These are phyloP conservation scores for Mylabris sibirica DNA, from an alignment of 2,888 invertebrate genomes.

Conservation along the genomic window DNA sequence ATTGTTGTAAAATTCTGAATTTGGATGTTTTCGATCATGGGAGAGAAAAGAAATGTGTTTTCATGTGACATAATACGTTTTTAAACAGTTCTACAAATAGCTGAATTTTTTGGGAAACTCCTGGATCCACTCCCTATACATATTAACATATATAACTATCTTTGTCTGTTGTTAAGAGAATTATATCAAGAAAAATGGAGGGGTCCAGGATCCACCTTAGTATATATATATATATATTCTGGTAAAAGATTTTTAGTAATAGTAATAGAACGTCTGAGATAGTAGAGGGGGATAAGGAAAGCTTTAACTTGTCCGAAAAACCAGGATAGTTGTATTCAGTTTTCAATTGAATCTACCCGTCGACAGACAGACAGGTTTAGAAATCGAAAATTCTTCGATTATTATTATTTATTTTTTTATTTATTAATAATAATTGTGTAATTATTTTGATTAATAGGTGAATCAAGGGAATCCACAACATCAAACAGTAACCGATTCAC, in stretches of 20 bases:
- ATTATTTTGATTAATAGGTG: constrained; percentile 62
- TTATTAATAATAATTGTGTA: background rate
- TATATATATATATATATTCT: constrained; percentile 3
- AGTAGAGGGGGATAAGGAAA: constrained; percentile 46
- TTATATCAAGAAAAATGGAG: constrained; percentile 9
- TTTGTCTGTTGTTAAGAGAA: background rate
- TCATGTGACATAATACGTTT: constrained; percentile 47
- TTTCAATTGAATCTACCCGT: constrained; percentile 31
- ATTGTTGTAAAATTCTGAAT: constrained; percentile 24
- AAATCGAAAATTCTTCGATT: background rate
- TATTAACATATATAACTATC: background rate
- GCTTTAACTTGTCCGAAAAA: constrained; percentile 46
- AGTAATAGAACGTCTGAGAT: background rate
- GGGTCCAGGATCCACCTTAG: constrained; percentile 14
- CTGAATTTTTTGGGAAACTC: constrained; percentile 28
- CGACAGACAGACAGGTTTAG: constrained; percentile 37
- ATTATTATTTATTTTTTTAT: background rate
- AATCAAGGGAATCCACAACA: constrained; percentile 70
- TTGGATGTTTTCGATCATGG: constrained; percentile 9
- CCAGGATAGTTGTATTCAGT: constrained; percentile 38
- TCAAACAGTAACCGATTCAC: constrained; percentile 72
- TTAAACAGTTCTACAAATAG: constrained; percentile 49
- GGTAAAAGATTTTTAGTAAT: constrained; percentile 6
- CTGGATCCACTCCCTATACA: background rate
- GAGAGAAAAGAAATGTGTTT: background rate